Evolutionary conservation across 1,140 invertebrate genomes (phyloP), one percentile per base, ranked within the genome.

Genomic region (Procambarus clarkii): DNA sequence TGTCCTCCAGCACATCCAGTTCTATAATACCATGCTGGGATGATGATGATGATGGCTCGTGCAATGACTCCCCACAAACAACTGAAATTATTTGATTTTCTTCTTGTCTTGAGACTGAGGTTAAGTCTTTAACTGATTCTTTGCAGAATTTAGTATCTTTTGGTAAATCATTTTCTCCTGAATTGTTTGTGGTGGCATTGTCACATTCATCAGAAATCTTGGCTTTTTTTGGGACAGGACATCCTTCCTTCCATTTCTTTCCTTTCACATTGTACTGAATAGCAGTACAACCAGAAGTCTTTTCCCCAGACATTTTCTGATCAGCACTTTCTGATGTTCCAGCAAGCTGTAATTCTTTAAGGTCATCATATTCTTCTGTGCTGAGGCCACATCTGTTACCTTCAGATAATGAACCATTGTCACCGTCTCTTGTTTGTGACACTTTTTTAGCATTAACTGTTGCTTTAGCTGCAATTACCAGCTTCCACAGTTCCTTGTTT

Each of bases 391-490:
- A 74, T 34, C 21, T 74, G 69, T 74, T 2, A 18, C 11, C 21
- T 18, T 69, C 64, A 18, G 64, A 21, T 69, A 21, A 18, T 69
- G 64, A 15, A 13, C 18, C 21, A 18, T 7, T 9, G 13, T 21
- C 21, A 69, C 11, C 0, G 18, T 69, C 64, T 69, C 18, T 69
- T 34, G 7, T 74, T 34, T 74, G 69, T 8, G 69, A 74, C n/a
- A 74, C n/a, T 74, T 74, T 74, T 24, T 74, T 74, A 34, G 69
- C 24, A 74, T 34, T 74, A 21, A 74, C 69, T 34, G n/a, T 74
- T 74, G 69, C 69, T 24, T 74, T 74, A 21, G 69, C n/a, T 9
- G 69, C n/a, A n/a, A 74, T 74, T 34, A 74, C 69, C 7, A 74
- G 21, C 7, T 74, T 74, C 69, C 69, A 74, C n/a, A 74, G 24